Evolutionary conservation across 2,888 invertebrate genomes (phyloP).

Genomic region (Acronicta psi): DNA sequence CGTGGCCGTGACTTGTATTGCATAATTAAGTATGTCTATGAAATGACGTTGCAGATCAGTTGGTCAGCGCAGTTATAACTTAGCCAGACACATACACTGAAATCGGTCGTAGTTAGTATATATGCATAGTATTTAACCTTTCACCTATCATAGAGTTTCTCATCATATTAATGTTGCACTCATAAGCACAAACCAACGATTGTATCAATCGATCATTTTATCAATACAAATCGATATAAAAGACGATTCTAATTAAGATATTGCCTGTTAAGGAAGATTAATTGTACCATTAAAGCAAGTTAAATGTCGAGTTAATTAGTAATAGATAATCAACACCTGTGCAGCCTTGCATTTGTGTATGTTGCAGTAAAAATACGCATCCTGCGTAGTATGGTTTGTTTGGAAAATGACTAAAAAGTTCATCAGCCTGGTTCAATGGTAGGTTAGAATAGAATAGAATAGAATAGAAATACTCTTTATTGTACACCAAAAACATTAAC

Average conservation of each 20-base stretch:
- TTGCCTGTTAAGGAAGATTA: constrained; percentile 44
- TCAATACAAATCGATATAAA: constrained; percentile 39
- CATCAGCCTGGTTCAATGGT: not conserved
- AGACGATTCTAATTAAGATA: constrained; percentile 47
- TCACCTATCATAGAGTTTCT: too few relatives aligned
- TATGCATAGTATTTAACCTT: too few relatives aligned
- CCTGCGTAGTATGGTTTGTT: not conserved
- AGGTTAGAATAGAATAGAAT: too few relatives aligned
- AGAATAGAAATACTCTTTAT: too few relatives aligned
- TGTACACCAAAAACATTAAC: too few relatives aligned
- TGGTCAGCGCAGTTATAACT: too few relatives aligned
- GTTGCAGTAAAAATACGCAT: not conserved
- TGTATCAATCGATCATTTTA: constrained; percentile 39
- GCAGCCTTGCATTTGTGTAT: constrained; percentile 17
- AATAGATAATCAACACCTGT: constrained; percentile 37
- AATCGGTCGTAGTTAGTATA: too few relatives aligned
- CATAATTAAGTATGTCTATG: too few relatives aligned
- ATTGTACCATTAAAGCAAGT: constrained; percentile 28
- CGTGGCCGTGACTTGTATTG: too few relatives aligned
- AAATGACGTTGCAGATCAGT: too few relatives aligned
- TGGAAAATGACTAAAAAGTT: not conserved
- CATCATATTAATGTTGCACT: too few relatives aligned
- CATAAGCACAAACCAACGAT: constrained; percentile 9
- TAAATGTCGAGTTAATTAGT: constrained; percentile 53
- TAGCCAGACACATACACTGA: too few relatives aligned